phyloP scores from a whole-genome alignment of 2,797 vertebrate species.

The Uromys caudimaculatus region DNA sequence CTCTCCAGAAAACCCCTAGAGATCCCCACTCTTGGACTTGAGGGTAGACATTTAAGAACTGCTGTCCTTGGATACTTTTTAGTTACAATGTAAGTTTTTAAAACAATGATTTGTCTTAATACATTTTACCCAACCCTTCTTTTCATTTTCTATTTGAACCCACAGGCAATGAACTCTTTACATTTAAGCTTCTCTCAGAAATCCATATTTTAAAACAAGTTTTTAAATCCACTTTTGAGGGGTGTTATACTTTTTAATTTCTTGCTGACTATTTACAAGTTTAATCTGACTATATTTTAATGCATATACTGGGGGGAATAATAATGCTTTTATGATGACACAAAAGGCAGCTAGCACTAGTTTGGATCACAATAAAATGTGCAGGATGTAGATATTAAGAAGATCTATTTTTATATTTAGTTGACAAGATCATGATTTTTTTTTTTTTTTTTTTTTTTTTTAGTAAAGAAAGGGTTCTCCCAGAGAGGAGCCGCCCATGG shows the following conservation, averaged over 20 bases:
- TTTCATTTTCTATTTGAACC: slow-evolving; percentile 82
- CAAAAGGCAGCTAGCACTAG: slow-evolving; percentile 78
- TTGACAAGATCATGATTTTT: slow-evolving; percentile 70
- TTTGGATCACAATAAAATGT: slow-evolving; percentile 78
- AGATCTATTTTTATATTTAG: slow-evolving; percentile 76
- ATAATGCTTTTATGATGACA: slow-evolving; percentile 78
- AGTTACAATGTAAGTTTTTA: slow-evolving; percentile 79
- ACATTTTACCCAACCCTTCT: slow-evolving; percentile 80
- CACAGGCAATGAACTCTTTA: slow-evolving; percentile 84
- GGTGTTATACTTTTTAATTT: slow-evolving; percentile 70
- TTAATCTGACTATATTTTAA: slow-evolving; percentile 79
- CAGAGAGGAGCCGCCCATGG: neutral
- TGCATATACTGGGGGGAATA: slow-evolving; percentile 74
- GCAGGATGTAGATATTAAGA: slow-evolving; percentile 73
- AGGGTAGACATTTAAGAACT: slow-evolving; percentile 85
- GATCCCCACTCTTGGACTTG: slow-evolving; percentile 85
- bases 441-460: no score
- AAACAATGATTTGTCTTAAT: slow-evolving; percentile 83
- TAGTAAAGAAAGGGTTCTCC: slow-evolving; percentile 24
- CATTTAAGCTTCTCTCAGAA: slow-evolving; percentile 81
- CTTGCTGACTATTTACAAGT: slow-evolving; percentile 72
- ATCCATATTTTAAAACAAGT: slow-evolving; percentile 75
- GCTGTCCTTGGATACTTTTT: slow-evolving; percentile 86
- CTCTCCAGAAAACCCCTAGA: slow-evolving; percentile 87
- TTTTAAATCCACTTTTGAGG: slow-evolving; percentile 76